Percentiles rank a stretch among this genome's conserved stretches.
phyloP scores from a whole-genome alignment of 2,113 vertebrate genomes.

The Saguinus midas region DNA sequence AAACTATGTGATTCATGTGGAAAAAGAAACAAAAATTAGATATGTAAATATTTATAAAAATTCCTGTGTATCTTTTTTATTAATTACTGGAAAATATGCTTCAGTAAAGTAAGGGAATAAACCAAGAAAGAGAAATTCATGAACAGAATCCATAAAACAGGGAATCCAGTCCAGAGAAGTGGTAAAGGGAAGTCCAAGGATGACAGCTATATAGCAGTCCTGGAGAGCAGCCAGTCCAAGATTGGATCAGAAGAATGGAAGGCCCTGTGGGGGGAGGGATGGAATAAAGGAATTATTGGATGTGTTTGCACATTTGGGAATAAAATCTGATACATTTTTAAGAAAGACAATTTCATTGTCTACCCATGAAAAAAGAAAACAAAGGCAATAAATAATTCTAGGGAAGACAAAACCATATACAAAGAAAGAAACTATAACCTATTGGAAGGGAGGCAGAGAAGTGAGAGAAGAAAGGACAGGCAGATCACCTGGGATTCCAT shows the following conservation, averaged over 20 bases:
- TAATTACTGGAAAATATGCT: slow-evolving; percentile 10
- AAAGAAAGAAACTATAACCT: neutral
- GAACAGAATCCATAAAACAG: neutral
- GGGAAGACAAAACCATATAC: neutral
- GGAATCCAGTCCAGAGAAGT: neutral
- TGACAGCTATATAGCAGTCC: neutral
- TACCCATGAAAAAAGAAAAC: neutral
- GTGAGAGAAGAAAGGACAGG: neutral
- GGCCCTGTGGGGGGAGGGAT: neutral
- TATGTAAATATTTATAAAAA: neutral
- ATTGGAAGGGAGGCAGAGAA: neutral
- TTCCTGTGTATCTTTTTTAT: neutral
- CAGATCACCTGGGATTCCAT: neutral
- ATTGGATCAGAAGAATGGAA: neutral
- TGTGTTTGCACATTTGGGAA: neutral
- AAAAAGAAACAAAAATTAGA: neutral
- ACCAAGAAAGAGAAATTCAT: neutral
- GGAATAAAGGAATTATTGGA: neutral
- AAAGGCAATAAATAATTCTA: neutral
- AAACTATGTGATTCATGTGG: neutral
- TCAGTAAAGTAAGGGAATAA: neutral
- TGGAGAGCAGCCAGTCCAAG: neutral
- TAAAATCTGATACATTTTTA: neutral
- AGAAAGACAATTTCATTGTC: neutral
- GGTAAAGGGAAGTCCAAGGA: neutral